Percentiles rank a stretch among this genome's conserved stretches.
Conservation (phyloP, 2,113 vertebrate genomes). For the Silurus glanis region DNA sequence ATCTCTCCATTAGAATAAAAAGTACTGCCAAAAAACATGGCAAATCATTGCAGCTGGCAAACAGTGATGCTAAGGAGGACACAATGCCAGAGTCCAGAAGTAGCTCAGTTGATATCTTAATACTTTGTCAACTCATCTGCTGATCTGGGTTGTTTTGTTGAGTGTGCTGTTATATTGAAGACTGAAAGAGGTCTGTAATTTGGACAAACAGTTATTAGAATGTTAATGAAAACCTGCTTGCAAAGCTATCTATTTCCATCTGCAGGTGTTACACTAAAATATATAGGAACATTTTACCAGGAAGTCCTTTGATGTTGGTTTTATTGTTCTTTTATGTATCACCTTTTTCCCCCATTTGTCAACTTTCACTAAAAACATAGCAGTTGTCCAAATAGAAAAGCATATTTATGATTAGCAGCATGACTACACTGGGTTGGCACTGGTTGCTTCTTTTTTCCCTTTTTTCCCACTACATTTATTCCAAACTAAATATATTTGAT, state of each 20-base stretch:
- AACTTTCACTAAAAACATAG: neutral
- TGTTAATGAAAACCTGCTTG: constrained; percentile 26
- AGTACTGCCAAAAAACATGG: constrained; percentile 46
- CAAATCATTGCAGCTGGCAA: constrained; percentile 43
- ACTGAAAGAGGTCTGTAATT: constrained; percentile 5
- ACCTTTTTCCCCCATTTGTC: neutral
- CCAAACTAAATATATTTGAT: neutral
- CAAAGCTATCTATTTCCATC: constrained; percentile 35
- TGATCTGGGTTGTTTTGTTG: constrained; percentile 9
- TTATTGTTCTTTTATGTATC: neutral
- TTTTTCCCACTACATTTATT: neutral
- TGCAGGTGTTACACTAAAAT: constrained; percentile 22
- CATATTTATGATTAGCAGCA: neutral
- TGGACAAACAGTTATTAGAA: constrained; percentile 21
- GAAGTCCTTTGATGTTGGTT: neutral
- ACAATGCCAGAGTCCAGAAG: constrained; percentile 13
- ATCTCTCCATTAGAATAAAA: constrained; percentile 44
- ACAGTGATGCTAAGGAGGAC: constrained; percentile 12
- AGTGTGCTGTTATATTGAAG: neutral
- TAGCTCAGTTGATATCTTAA: constrained; percentile 13
- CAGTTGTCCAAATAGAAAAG: neutral
- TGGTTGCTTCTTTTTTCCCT: neutral
- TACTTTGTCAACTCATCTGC: constrained; percentile 16
- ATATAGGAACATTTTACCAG: neutral
- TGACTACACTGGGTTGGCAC: neutral